These are phyloP conservation scores for Ariopsis seemanni DNA, from an alignment of 2,113 vertebrate species.

Conservation along the genomic window DNA sequence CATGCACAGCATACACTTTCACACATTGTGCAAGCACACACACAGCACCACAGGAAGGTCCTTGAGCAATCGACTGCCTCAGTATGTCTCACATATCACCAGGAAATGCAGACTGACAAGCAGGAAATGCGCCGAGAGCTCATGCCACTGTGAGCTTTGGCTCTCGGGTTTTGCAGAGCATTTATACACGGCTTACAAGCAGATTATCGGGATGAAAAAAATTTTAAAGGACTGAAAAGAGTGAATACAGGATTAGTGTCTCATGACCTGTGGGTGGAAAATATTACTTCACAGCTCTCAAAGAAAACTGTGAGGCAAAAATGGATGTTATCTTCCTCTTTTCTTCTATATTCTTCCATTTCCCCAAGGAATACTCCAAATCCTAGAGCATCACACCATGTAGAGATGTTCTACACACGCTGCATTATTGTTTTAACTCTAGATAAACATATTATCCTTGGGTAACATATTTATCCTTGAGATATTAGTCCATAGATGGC, in stretches of 20 bases:
- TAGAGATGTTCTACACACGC: neutral
- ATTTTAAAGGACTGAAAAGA: neutral
- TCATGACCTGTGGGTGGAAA: neutral
- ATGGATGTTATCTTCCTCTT: neutral
- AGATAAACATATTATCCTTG: neutral
- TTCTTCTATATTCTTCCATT: neutral
- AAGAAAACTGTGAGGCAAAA: neutral
- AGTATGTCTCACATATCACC: constrained; percentile 11
- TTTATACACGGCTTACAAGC: neutral
- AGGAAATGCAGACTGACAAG: constrained; percentile 14
- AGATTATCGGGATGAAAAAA: neutral
- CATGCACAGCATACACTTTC: constrained; percentile 11
- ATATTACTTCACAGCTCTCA: neutral
- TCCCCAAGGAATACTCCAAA: neutral
- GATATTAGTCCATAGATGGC: neutral
- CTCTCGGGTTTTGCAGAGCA: neutral
- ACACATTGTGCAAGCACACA: neutral
- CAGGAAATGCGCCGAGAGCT: constrained; percentile 26
- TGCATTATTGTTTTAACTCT: neutral
- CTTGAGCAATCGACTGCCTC: constrained; percentile 14
- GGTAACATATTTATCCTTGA: neutral
- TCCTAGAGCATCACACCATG: neutral
- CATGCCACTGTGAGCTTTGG: neutral
- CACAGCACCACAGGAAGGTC: constrained; percentile 1
- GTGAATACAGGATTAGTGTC: constrained; percentile 12